Evolutionary conservation across 2,113 vertebrate species (phyloP), one percentile per base, ranked within the genome.

Genomic region (Phyllostomus hastatus): DNA sequence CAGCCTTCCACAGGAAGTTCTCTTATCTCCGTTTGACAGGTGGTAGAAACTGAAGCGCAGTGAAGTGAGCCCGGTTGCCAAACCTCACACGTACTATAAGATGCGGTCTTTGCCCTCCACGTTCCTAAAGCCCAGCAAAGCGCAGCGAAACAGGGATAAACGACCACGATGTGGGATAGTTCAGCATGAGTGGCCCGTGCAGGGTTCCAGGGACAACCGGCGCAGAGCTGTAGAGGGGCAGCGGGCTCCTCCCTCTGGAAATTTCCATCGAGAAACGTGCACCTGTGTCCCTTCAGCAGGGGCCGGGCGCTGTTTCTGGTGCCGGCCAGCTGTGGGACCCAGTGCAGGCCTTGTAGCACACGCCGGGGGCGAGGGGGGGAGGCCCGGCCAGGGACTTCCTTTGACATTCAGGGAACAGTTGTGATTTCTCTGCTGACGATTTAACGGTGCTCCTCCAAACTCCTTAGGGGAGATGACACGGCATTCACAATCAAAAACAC

Each of bases 101-200:
- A 66, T n/a, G 50, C 10, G 22, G 19, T 46, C 38, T 87, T 75
- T 72, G 76, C 22, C 19, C 3, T 72, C 46, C 16, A 0, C 4
- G 11, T 31, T 54, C 59, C 52, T 73, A 54, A 59, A 26, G 9
- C 22, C 70, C n/a, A n/a, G 61, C 17, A 17, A 59, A 41, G 43
- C 22, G 26, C n/a, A 33, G 52, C 26, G 54, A 87, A 67, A 9
- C 35, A 8, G 4, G 20, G 38, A 38, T 3, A 28, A n/a, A 35
- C 43, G 31, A 3, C 41, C 76, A 54, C 9, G 24, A 2, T 5
- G 33, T 59, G 16, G 14, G 26, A n/a, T 4, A 4, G 69, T 31
- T 33, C 0, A 4, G 5, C 7, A 1, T 12, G 64, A 22, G 41
- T 48, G 19, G 52, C 11, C 4, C 0, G 2, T 1, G 1, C 41